phyloP scores from a whole-genome alignment of 2,797 vertebrate genomes.

The Lithobates pipiens region DNA sequence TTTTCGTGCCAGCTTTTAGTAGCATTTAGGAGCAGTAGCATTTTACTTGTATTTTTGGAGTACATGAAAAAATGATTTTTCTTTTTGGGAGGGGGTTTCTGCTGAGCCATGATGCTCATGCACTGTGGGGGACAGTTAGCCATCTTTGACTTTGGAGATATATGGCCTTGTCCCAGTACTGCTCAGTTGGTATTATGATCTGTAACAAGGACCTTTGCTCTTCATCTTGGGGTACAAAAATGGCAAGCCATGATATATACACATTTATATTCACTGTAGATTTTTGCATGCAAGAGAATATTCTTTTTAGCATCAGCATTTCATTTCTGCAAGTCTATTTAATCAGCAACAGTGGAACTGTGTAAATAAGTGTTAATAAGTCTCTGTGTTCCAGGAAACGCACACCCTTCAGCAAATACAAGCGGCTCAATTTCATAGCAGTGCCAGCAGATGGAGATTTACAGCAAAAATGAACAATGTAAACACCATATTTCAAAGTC shows the following conservation, averaged over 20 bases:
- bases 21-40: too few relatives aligned
- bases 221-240: background rate
- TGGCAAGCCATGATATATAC: background rate
- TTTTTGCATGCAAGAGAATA: background rate
- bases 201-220: background rate
- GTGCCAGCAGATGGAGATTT: slow-evolving; percentile 21
- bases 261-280: background rate
- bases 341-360: background rate
- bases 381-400: slow-evolving; percentile 30
- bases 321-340: slow-evolving; percentile 3
- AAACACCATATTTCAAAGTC: background rate
- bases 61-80: too few relatives aligned
- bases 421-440: too few relatives aligned
- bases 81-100: too few relatives aligned
- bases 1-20: too few relatives aligned
- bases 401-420: slow-evolving; percentile 51
- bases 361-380: slow-evolving; percentile 29
- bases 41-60: too few relatives aligned
- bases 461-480: slow-evolving; percentile 10
- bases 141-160: too few relatives aligned
- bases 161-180: too few relatives aligned
- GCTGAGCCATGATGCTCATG: too few relatives aligned
- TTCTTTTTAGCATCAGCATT: background rate
- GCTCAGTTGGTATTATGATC: too few relatives aligned
- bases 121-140: too few relatives aligned